These are phyloP conservation scores for Heliconius ethilla DNA, from an alignment of 2,888 invertebrate species.

Conservation along the genomic window DNA sequence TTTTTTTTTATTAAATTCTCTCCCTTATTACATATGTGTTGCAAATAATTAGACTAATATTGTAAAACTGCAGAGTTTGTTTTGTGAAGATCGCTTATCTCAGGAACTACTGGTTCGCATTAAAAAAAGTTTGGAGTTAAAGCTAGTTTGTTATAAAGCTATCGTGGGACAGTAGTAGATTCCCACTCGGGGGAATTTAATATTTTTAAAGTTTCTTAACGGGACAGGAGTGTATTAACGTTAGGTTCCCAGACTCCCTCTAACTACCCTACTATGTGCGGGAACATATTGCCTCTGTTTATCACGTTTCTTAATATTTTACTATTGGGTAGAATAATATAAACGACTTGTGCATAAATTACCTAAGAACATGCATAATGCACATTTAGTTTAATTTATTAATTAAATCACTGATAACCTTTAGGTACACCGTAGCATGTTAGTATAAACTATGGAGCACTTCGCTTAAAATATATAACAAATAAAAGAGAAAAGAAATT, in stretches of 20 bases:
- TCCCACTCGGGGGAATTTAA: too few species aligned
- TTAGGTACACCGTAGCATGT: not conserved
- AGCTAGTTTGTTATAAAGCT: too few species aligned
- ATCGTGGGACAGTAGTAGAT: too few species aligned
- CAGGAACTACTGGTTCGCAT: too few species aligned
- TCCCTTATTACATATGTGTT: not conserved
- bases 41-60: not conserved
- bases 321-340: not conserved
- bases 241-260: too few species aligned
- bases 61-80: not conserved
- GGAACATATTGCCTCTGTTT: not conserved
- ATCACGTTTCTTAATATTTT: not conserved
- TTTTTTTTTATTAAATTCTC: conserved; percentile 4
- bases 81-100: too few species aligned
- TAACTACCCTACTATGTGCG: too few species aligned
- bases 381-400: not conserved
- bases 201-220: too few species aligned
- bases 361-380: not conserved
- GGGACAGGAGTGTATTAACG: too few species aligned
- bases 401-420: conserved; percentile 6
- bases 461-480: not conserved
- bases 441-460: not conserved
- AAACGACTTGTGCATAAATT: too few species aligned
- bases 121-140: too few species aligned
- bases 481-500: not conserved